Evolutionary conservation across 2,797 vertebrate species (phyloP).

Genomic region (Clamator glandarius): DNA sequence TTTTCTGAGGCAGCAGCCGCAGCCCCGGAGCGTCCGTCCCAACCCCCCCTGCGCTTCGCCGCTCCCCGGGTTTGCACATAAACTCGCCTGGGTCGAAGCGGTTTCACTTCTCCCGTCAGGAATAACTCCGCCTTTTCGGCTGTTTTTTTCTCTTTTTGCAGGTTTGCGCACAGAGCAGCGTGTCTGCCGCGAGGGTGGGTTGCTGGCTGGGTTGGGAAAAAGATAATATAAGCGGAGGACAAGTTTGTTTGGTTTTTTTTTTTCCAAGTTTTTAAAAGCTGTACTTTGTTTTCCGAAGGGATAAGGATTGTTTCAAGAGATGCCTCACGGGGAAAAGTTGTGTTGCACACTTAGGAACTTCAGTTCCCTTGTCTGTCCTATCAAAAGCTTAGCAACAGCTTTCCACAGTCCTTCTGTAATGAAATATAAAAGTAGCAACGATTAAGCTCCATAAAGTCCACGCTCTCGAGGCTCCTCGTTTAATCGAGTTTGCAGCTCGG

Average conservation of each 20-base stretch:
- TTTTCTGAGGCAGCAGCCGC: slow-evolving; percentile 26
- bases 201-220: not conserved
- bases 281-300: not conserved
- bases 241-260: not conserved
- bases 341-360: not conserved
- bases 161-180: not conserved
- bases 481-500: not conserved
- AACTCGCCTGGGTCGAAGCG: not conserved
- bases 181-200: not conserved
- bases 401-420: not conserved
- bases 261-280: not conserved
- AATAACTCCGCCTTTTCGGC: not conserved
- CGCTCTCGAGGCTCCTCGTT: not conserved
- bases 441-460: not conserved
- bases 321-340: not conserved
- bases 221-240: not conserved
- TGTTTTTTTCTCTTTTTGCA: not conserved
- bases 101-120: slow-evolving; percentile 33
- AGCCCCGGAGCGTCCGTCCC: not conserved
- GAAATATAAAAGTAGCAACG: not conserved
- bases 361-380: not conserved
- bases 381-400: not conserved
- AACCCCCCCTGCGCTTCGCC: not conserved
- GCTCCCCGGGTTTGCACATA: slow-evolving; percentile 32
- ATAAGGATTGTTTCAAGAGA: not conserved